Base-by-base conservation (phyloP, 1,140 invertebrate species). In the Trichonephila clavipes region DNA sequence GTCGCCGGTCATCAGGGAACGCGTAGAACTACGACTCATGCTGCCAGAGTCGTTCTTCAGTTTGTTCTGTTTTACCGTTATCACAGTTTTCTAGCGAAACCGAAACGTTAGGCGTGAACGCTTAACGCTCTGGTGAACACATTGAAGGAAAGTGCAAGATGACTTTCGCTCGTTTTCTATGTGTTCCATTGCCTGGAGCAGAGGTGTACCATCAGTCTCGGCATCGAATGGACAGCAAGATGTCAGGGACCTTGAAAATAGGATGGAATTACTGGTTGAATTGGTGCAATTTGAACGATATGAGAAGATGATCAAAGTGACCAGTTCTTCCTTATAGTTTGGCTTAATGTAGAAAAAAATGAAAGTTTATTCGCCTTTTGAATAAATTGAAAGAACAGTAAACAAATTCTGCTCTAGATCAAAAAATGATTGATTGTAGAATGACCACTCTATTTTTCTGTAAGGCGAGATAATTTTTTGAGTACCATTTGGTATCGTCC, bases 11-110 rank as follows among this genome's bases (percentile, higher is more conserved):
- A 88, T 88, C 14, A 62, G 24, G 12, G 59, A 61, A 34, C n/a
- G 24, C 18, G 64, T 59, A 34, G 86, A 88, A 40, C 86, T 28
- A 12, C 86, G 58, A 58, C 86, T 88, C 86, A 88, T 88, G 59
- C 18, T 66, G n/a, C 5, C n/a, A 21, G 64, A 34, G 24, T 21
- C 4, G 44, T 51, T 51, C 44, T 44, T 85, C 44, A 85, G 44
- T 10, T 59, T 24, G 82, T 61, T 85, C 40, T 61, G 58, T 21
- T n/a, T 10, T 85, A 21, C 44, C 21, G 44, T 85, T 51, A 85
- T 44, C n/a, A 51, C 14, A 85, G 24, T 59, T 24, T 44, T 58
- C 24, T 28, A 7, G 24, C 14, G 28, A 28, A 14, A 24, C 82
- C 58, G 58, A 59, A 51, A 44, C 51, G 82, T 85, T 51, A 51